Evolutionary conservation across 2,797 vertebrate species (phyloP), one percentile per base, ranked within the genome.

Genomic region (Schizothorax lantsangensis): DNA sequence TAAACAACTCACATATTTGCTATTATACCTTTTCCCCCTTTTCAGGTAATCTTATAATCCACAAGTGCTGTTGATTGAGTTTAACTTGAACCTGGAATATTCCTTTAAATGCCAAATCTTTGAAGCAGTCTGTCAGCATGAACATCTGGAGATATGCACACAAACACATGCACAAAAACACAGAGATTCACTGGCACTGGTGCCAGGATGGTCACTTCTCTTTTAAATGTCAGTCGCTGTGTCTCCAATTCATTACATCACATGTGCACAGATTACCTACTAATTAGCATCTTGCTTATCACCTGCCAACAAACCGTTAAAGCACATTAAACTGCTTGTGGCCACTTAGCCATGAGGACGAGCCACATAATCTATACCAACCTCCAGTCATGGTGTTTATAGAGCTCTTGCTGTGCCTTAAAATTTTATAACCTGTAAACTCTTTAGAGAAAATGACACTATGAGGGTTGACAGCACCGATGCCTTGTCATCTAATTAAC

Each of bases 241-340:
- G 33, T 68, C 54, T 82, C 54, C 14, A 23, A 75, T 84, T 84
- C 30, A 86, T 84, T 83, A 83, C 23, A 21, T 47, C 83, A 79
- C 62, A 33, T 59, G 26, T 47, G 68, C 52, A 72, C 85, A 75
- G 33, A 79, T 77, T 79, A 84, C 3, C 87, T 38, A 43, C 73
- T 79, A 86, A 89, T 89, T 82, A 86, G 23, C 73, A 88, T 64
- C 69, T 86, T 86, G 84, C 30, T 81, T 82, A 74, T 80, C 73
- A 69, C 54, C 54, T 43, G 45, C 21, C 19, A 73, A 69, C 74
- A 85, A 83, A 79, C 54, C 23, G 21, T 84, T 84, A 82, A 62
- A 84, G 38, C 38, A 30, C 72, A 88, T 88, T 81, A 84, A 81
- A 84, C 81, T 72, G 68, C 45, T 81, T 78, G 49, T 77, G 81